These are phyloP conservation scores for Leucophenga maculata DNA, from an alignment of 2,888 invertebrate species.

Conservation along the genomic window DNA sequence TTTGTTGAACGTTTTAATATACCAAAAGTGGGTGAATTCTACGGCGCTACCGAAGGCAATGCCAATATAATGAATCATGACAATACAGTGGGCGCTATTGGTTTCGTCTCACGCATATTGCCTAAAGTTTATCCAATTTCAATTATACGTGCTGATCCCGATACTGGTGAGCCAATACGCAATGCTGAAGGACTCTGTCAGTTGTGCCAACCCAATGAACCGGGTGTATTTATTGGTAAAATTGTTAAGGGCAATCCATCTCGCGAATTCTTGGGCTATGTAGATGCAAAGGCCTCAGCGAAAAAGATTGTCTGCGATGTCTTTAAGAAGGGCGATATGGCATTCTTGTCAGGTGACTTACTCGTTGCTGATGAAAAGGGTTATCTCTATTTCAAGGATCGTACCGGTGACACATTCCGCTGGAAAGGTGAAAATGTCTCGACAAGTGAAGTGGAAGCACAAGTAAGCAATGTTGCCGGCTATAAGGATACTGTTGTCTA, in stretches of 20 bases:
- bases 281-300: constrained; percentile 88
- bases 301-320: constrained; percentile 93
- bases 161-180: constrained; percentile 90
- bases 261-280: constrained; percentile 95
- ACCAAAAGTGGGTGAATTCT: constrained; percentile 89
- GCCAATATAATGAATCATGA: constrained; percentile 96
- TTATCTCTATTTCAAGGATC: constrained; percentile 94
- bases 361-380: constrained; percentile 92
- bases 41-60: constrained; percentile 97
- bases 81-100: constrained; percentile 93
- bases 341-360: constrained; percentile 94
- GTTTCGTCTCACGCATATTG: constrained; percentile 91
- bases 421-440: constrained; percentile 99
- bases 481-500: constrained; percentile 93
- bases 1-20: constrained; percentile 91
- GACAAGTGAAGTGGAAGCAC: constrained; percentile 95
- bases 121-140: constrained; percentile 93
- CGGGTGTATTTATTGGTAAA: constrained; percentile 96
- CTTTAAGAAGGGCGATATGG: constrained; percentile 89
- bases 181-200: constrained; percentile 87
- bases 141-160: constrained; percentile 89
- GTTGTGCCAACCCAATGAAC: constrained; percentile 81
- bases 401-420: constrained; percentile 96
- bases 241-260: constrained; percentile 90
- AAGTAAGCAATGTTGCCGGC: constrained; percentile 85